A percentile compares a stretch with the other conserved stretches of the same genome.
Conservation (phyloP, 2,797 vertebrate species). For the Tapera naevia region DNA sequence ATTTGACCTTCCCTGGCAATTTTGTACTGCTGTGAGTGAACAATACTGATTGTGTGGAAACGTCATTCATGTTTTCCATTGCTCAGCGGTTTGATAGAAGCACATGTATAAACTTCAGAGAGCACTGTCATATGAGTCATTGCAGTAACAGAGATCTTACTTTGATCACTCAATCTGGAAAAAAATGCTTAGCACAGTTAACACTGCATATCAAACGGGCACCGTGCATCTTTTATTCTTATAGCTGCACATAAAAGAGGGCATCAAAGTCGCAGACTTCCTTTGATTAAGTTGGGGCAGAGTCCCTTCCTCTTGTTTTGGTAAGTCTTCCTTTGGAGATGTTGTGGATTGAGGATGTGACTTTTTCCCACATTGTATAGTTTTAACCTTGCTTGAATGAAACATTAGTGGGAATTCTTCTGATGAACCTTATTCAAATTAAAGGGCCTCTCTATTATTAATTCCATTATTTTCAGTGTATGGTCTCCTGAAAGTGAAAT, state of each 20-base stretch:
- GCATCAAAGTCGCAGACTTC: background rate
- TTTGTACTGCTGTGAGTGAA: background rate
- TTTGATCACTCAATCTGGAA: constrained; percentile 38
- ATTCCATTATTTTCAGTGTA: background rate
- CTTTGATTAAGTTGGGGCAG: constrained; percentile 21
- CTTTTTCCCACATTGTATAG: background rate
- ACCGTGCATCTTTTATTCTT: background rate
- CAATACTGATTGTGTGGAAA: background rate
- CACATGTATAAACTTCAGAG: background rate
- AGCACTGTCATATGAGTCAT: background rate
- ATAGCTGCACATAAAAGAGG: background rate
- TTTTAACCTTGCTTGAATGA: background rate
- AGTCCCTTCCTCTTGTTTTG: background rate
- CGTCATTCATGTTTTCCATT: background rate
- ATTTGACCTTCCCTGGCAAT: background rate
- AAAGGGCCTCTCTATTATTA: background rate
- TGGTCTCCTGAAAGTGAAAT: background rate
- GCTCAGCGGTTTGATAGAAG: background rate
- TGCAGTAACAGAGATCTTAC: background rate
- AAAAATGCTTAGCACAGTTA: background rate
- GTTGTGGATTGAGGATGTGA: background rate
- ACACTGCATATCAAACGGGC: background rate
- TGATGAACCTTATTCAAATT: background rate
- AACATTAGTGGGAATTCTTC: background rate
- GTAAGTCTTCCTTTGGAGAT: background rate